Evolutionary conservation across 2,888 invertebrate genomes (phyloP).

Genomic region (Sphinx pinastri): DNA sequence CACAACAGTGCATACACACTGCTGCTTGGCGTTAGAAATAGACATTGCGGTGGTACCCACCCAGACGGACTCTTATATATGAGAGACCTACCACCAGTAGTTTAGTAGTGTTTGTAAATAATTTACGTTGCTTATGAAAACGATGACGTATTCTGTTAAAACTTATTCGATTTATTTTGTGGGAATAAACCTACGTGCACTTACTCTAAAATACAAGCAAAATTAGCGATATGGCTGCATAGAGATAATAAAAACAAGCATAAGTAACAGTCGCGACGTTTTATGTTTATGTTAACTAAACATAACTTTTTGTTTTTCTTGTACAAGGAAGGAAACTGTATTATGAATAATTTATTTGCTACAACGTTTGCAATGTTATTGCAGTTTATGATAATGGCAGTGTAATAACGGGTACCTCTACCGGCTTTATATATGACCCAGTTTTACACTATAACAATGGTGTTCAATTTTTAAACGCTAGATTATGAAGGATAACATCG

Average conservation of each 20-base stretch:
- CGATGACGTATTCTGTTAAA: too few species aligned
- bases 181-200: neutral
- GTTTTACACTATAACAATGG: neutral
- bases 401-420: neutral
- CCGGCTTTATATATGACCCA: neutral
- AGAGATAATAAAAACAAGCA: neutral
- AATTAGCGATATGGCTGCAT: neutral
- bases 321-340: slow-evolving; percentile 7
- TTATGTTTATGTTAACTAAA: slow-evolving; percentile 10
- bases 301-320: slow-evolving; percentile 11
- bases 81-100: too few species aligned
- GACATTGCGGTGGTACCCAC: too few species aligned
- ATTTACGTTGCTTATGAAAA: too few species aligned
- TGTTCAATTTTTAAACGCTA: neutral
- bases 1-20: too few species aligned
- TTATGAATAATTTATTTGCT: slow-evolving; percentile 16
- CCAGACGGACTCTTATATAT: too few species aligned
- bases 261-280: neutral
- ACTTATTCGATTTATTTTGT: neutral
- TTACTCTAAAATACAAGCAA: neutral
- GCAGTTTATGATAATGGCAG: neutral
- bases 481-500: too few species aligned
- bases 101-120: too few species aligned
- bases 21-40: too few species aligned
- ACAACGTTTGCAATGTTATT: slow-evolving; percentile 15